phyloP scores from a whole-genome alignment of 1,140 invertebrate genomes.

The Lasaia peninsularis region DNA sequence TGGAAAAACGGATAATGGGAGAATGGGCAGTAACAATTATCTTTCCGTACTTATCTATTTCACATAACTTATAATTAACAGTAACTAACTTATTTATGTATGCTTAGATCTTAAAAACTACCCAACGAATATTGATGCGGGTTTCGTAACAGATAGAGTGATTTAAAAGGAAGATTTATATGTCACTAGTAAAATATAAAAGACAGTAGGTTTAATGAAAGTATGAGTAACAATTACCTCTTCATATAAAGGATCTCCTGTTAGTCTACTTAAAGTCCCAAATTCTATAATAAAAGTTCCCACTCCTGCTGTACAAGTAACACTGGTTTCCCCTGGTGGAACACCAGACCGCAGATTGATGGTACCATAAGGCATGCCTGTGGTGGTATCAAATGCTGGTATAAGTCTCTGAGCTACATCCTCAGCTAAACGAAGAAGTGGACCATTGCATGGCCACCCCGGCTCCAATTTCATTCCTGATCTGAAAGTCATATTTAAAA shows the following conservation, averaged over 20 bases:
- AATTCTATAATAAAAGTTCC: conserved; percentile 99
- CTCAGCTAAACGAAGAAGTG: conserved; percentile 94
- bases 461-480: conserved; percentile 90
- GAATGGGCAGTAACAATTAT: too few species aligned
- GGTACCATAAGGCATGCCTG: conserved; percentile 99
- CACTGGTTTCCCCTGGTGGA: conserved; percentile 94
- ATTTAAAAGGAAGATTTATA: too few species aligned
- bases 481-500: conserved; percentile 61
- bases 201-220: too few species aligned
- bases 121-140: too few species aligned
- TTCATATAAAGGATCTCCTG: conserved; percentile 97
- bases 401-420: conserved; percentile 94
- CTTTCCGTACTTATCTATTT: too few species aligned
- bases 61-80: too few species aligned
- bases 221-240: conserved; percentile 73
- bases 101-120: too few species aligned
- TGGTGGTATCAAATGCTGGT: conserved; percentile 92
- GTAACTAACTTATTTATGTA: too few species aligned
- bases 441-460: conserved; percentile 98
- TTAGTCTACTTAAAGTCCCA: conserved; percentile 94
- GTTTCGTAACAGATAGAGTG: too few species aligned
- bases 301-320: conserved; percentile 98
- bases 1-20: too few species aligned
- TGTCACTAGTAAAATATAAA: too few species aligned
- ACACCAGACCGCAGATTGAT: conserved; percentile 95